These are phyloP conservation scores for Hylomyscus alleni DNA, from an alignment of 2,797 vertebrate genomes.

Conservation along the genomic window DNA sequence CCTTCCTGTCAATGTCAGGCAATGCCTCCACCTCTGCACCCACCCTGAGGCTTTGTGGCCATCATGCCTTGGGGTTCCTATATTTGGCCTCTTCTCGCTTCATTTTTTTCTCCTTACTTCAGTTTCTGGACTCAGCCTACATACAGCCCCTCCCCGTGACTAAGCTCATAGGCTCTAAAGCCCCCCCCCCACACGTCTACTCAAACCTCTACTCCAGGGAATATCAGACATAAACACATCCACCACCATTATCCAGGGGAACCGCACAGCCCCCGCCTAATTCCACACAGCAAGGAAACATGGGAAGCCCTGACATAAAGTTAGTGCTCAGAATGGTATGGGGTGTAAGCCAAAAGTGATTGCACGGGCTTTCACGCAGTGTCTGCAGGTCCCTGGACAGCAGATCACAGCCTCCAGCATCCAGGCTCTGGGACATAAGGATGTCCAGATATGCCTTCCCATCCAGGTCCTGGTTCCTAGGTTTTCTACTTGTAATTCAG, in stretches of 20 bases:
- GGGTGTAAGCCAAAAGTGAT: rapidly evolving
- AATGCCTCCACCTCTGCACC: neutral
- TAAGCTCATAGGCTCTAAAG: too few relatives aligned
- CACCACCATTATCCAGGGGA: rapidly evolving
- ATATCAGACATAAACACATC: neutral
- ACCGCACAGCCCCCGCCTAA: rapidly evolving
- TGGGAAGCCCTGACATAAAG: rapidly evolving
- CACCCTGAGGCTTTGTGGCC: neutral
- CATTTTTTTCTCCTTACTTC: too few relatives aligned
- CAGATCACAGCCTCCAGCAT: neutral
- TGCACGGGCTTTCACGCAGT: neutral
- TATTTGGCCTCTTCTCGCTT: neutral
- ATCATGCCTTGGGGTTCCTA: neutral
- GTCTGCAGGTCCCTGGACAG: neutral
- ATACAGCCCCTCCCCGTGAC: rapidly evolving
- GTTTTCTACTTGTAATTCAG: neutral
- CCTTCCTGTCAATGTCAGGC: neutral
- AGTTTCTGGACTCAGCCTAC: neutral
- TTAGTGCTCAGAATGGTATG: too few relatives aligned
- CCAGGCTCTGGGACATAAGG: neutral
- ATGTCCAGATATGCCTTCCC: neutral
- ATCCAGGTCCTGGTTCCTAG: neutral
- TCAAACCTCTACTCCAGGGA: neutral
- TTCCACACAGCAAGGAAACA: neutral
- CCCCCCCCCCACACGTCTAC: too few relatives aligned